These are phyloP conservation scores for Procambarus clarkii DNA, from an alignment of 1,140 invertebrate genomes.

Conservation along the genomic window DNA sequence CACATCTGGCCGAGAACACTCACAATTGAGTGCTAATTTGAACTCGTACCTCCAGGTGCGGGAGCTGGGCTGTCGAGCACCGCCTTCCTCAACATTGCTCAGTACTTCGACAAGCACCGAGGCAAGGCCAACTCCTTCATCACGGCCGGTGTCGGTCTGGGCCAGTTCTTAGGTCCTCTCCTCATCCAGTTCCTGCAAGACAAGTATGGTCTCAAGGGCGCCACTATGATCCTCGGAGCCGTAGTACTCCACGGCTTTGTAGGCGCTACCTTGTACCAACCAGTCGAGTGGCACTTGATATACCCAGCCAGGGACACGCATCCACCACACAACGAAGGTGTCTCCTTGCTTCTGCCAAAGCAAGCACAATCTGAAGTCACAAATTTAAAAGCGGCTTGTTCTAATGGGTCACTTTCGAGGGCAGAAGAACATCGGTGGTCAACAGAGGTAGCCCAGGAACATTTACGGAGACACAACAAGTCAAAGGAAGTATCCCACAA, in stretches of 20 bases:
- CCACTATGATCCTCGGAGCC: conserved; percentile 74
- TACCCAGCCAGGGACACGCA: not conserved
- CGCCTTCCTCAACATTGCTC: conserved; percentile 73
- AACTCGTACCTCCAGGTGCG: not conserved
- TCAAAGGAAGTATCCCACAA: not conserved
- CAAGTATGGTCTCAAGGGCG: conserved; percentile 63
- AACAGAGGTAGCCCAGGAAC: not conserved
- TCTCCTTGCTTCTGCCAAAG: not conserved
- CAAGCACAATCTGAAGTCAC: not conserved
- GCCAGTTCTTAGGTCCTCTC: conserved; percentile 73
- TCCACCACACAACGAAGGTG: not conserved
- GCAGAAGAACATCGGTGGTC: not conserved
- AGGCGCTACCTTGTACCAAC: conserved; percentile 83
- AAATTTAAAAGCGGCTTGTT: not conserved
- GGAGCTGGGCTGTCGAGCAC: conserved; percentile 2
- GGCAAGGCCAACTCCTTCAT: conserved; percentile 75
- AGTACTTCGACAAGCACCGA: conserved; percentile 74
- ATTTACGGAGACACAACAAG: not conserved
- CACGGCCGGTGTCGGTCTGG: conserved; percentile 74
- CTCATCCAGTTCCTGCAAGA: conserved; percentile 69
- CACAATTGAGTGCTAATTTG: too few relatives aligned
- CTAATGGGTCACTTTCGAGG: not conserved
- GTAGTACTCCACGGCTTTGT: conserved; percentile 86
- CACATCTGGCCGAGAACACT: too few relatives aligned
- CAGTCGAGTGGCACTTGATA: conserved; percentile 74